Base-by-base conservation (phyloP, 2,797 vertebrate species). In the Ctenopoma multispine region DNA sequence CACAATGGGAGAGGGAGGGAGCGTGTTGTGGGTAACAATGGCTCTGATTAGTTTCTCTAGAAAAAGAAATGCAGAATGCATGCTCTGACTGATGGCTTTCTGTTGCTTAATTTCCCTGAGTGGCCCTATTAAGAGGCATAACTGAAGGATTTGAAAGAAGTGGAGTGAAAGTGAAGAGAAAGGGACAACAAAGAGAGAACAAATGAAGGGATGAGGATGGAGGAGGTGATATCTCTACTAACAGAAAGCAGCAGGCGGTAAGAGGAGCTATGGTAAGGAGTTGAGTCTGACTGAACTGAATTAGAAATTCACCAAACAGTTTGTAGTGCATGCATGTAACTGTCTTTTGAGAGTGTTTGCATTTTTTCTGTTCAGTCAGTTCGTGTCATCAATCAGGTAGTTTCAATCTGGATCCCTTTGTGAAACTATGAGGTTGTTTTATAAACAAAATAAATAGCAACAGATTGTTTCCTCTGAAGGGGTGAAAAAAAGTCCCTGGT, bases 221-320 rank as follows among this genome's bases (percentile, higher is more conserved):
- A 61, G 64, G 72, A 80, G 64, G 80, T 67, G 71, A 91, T 83
- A 89, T 87, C 86, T 89, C 84, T 79, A 87, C 90, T 84, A 90
- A 72, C 82, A 84, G 85, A 83, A 60, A 85, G 85, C 77, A 85
- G 81, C 80, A 77, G 72, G 87, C 71, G 31, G 69, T 11, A 21
- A 79, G 51, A 23, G 56, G 72, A 83, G 60, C 60, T 50, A 58
- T 4, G 12, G 79, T 50, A 72, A 67, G 67, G 73, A 73, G 72
- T 43, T 41, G 78, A 75, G 74, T 70, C 87, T 54, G 70, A 84
- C 82, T 76, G 79, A 80, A 85, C 75, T 79, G 72, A 87, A 85
- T 82, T 73, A 83, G 77, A 85, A 87, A 77, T 6, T 29, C n/a
- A n/a, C n/a, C n/a, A n/a, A n/a, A n/a, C n/a, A n/a, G 27, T 29